Evolutionary conservation across 2,113 vertebrate genomes (phyloP).

Genomic region (Siniperca knerii): DNA sequence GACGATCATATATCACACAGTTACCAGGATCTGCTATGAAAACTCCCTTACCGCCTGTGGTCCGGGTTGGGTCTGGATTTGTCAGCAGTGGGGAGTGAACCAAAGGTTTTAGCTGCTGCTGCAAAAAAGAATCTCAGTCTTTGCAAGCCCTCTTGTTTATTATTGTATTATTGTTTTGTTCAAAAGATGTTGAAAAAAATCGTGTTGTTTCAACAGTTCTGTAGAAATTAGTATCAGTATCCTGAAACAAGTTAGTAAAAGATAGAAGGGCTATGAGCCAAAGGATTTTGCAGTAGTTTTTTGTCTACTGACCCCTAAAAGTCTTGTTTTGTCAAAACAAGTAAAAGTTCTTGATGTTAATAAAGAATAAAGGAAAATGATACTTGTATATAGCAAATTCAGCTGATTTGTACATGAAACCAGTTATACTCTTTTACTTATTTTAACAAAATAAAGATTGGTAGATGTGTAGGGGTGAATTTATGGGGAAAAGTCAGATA

Average conservation of each 20-base stretch:
- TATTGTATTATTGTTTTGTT: not conserved
- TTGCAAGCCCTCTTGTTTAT: too few species aligned
- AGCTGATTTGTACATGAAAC: not conserved
- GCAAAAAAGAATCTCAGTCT: conserved; percentile 10
- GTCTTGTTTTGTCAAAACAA: not conserved
- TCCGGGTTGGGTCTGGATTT: conserved; percentile 41
- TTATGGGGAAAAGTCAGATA: not conserved
- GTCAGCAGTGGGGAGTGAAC: not conserved
- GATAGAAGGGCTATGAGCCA: not conserved
- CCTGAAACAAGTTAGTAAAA: not conserved
- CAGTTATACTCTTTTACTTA: not conserved
- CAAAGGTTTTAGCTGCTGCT: conserved; percentile 47
- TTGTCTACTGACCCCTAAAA: not conserved
- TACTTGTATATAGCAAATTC: not conserved
- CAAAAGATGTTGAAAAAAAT: not conserved
- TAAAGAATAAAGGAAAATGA: too few species aligned
- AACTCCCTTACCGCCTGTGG: conserved; percentile 52
- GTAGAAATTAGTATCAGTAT: not conserved
- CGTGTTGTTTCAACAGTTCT: not conserved
- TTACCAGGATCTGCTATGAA: conserved; percentile 65
- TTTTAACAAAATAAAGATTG: not conserved
- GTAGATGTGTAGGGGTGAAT: not conserved
- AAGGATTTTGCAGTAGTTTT: not conserved
- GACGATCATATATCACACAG: conserved; percentile 61
- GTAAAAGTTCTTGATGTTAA: not conserved